phyloP scores from a whole-genome alignment of 1,140 invertebrate species.

The Tribolium castaneum region DNA sequence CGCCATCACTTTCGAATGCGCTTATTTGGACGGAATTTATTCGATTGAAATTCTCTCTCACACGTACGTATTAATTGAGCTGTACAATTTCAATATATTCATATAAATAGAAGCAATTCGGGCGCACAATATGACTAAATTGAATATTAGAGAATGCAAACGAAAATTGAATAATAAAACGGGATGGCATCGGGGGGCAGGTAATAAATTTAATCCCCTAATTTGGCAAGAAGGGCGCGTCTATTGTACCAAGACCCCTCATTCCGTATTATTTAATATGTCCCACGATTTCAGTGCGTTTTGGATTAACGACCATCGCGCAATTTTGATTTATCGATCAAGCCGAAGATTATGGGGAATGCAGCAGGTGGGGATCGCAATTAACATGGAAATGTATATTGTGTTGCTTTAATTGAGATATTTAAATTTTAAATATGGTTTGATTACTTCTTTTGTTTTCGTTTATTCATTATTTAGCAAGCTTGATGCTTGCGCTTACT shows the following conservation, averaged over 20 bases:
- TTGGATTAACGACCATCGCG: slow-evolving; percentile 25
- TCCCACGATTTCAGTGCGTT: background rate
- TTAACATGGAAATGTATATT: slow-evolving; percentile 61
- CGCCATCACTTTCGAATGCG: slow-evolving; percentile 11
- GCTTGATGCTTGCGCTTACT: slow-evolving; percentile 42
- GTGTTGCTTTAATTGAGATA: slow-evolving; percentile 60
- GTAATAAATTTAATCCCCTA: slow-evolving; percentile 54
- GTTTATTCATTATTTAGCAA: slow-evolving; percentile 54
- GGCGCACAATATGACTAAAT: slow-evolving; percentile 58
- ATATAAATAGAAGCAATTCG: slow-evolving; percentile 59
- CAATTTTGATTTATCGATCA: slow-evolving; percentile 52
- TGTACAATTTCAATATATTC: slow-evolving; percentile 59
- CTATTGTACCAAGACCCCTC: slow-evolving; percentile 50
- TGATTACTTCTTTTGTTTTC: slow-evolving; percentile 60
- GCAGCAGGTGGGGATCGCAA: slow-evolving; percentile 57
- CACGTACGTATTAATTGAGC: slow-evolving; percentile 57
- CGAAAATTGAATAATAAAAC: slow-evolving; percentile 59
- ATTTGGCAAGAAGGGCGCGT: slow-evolving; percentile 47
- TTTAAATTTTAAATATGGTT: slow-evolving; percentile 62
- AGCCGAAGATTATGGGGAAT: slow-evolving; percentile 53
- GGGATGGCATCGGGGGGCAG: slow-evolving; percentile 49
- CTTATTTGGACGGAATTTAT: slow-evolving; percentile 51
- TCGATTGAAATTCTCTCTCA: slow-evolving; percentile 43
- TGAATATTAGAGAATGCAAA: slow-evolving; percentile 59
- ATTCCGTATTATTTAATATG: slow-evolving; percentile 19